Evolutionary conservation across 2,797 vertebrate genomes (phyloP).

Genomic region (Furcifer pardalis): DNA sequence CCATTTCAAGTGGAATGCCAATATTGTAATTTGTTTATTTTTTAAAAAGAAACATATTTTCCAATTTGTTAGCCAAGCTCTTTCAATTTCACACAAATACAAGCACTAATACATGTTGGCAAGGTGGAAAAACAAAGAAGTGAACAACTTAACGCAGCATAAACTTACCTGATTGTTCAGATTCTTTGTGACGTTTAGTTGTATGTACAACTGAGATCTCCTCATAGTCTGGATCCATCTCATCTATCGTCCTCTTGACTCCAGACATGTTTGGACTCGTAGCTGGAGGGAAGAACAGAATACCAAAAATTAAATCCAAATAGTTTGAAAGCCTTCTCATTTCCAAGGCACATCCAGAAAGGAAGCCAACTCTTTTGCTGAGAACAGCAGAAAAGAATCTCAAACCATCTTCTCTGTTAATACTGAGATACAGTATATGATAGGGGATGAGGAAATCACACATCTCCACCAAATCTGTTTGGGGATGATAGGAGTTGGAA

Average conservation of each 20-base stretch:
- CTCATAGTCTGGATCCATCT: conserved; percentile 95
- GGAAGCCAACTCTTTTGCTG: background rate
- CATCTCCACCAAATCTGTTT: too few relatives aligned
- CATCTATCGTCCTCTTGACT: conserved; percentile 92
- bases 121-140: background rate
- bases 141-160: background rate
- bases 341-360: background rate
- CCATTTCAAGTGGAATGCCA: too few relatives aligned
- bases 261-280: conserved; percentile 86
- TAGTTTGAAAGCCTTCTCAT: background rate
- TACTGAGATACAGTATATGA: background rate
- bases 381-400: background rate
- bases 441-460: too few relatives aligned
- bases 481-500: background rate
- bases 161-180: conserved; percentile 86
- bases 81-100: background rate
- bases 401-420: accelerated
- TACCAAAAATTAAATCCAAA: background rate
- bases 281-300: conserved; percentile 41
- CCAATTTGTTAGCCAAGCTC: background rate
- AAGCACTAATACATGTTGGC: background rate
- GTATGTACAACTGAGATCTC: conserved; percentile 86
- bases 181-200: conserved; percentile 89
- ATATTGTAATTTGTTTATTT: background rate
- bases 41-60: background rate